phyloP scores from a whole-genome alignment of 2,888 invertebrate genomes.

The Sesia apiformis region DNA sequence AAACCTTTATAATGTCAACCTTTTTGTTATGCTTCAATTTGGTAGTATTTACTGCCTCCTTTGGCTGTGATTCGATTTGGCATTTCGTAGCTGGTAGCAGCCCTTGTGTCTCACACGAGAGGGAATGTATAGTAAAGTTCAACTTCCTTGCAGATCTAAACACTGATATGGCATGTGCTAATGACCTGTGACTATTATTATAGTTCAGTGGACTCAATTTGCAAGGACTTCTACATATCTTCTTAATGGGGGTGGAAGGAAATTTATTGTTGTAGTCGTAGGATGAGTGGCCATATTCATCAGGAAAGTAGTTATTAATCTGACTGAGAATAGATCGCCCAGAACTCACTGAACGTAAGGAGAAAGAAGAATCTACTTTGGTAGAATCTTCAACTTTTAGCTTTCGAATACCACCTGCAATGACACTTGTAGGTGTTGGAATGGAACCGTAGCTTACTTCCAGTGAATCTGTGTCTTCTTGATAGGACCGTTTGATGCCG shows the following conservation, averaged over 20 bases:
- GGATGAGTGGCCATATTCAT: conserved; percentile 26
- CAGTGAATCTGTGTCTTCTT: conserved; percentile 29
- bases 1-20: conserved; percentile 52
- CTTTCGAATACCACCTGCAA: conserved; percentile 52
- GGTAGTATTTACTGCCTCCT: conserved; percentile 23
- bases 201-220: conserved; percentile 21
- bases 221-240: conserved; percentile 37
- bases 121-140: conserved; percentile 50
- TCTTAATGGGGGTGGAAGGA: conserved; percentile 60
- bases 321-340: conserved; percentile 4
- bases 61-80: conserved; percentile 21
- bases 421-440: conserved; percentile 54
- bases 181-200: conserved; percentile 1
- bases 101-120: conserved; percentile 46
- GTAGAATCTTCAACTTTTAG: conserved; percentile 49
- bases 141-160: conserved; percentile 46
- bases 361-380: conserved; percentile 7
- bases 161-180: conserved; percentile 6
- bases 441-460: conserved; percentile 24
- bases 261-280: conserved; percentile 17
- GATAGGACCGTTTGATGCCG: conserved; percentile 43
- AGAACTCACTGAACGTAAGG: not conserved
- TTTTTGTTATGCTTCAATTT: conserved; percentile 49
- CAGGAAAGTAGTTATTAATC: conserved; percentile 13
- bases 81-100: conserved; percentile 21